These are phyloP conservation scores for Typhlomys cinereus DNA, from an alignment of 2,113 vertebrate species.

Conservation along the genomic window DNA sequence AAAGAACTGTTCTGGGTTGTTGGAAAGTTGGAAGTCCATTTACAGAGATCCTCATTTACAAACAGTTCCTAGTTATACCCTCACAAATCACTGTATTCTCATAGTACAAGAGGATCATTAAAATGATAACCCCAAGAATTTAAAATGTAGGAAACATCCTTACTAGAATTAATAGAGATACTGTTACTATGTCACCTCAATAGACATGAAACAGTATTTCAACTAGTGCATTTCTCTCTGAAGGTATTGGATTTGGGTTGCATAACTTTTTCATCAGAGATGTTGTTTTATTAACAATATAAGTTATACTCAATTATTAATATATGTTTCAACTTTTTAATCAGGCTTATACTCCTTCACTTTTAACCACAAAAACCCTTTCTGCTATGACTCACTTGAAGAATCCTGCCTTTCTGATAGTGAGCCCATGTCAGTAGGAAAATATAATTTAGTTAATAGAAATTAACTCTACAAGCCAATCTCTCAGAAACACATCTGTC, in stretches of 20 bases:
- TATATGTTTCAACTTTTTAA: constrained; percentile 23
- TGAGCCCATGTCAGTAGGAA: constrained; percentile 47
- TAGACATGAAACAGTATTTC: background rate
- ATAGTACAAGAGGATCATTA: background rate
- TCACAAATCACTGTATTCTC: background rate
- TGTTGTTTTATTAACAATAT: constrained; percentile 9
- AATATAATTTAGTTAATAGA: constrained; percentile 75
- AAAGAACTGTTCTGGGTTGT: background rate
- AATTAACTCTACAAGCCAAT: constrained; percentile 55
- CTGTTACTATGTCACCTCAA: background rate
- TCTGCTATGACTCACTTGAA: background rate
- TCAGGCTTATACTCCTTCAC: background rate
- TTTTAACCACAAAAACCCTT: background rate
- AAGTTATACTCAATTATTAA: constrained; percentile 28
- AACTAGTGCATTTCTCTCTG: background rate
- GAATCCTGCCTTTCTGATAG: constrained; percentile 41
- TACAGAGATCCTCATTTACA: background rate
- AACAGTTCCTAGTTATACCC: background rate
- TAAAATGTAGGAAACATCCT: background rate
- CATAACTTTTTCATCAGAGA: background rate
- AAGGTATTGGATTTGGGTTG: background rate
- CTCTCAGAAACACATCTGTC: constrained; percentile 69
- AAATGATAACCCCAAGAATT: background rate
- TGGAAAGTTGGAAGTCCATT: background rate
- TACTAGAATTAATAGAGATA: background rate